Conservation (phyloP, 2,888 invertebrate species). For the Tricholauxania praeusta region DNA sequence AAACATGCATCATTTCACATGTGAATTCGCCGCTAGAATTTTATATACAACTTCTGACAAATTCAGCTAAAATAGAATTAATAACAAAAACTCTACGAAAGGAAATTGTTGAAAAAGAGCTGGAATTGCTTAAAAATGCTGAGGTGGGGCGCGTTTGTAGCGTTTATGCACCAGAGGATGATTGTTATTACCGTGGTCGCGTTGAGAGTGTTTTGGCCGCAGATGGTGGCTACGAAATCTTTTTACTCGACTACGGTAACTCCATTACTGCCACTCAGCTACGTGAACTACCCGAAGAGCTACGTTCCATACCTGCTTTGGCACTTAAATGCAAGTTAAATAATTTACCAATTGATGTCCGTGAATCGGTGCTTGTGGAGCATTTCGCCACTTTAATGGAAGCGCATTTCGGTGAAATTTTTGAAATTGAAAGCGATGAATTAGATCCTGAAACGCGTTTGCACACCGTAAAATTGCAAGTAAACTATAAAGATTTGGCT, state of each 20-base stretch:
- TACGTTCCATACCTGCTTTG: slow-evolving; percentile 67
- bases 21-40: slow-evolving; percentile 78
- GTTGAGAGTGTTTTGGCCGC: slow-evolving; percentile 77
- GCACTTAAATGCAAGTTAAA: slow-evolving; percentile 58
- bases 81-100: slow-evolving; percentile 51
- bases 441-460: slow-evolving; percentile 68
- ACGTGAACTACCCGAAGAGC: slow-evolving; percentile 71
- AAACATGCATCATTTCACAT: slow-evolving; percentile 76
- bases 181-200: slow-evolving; percentile 87
- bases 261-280: slow-evolving; percentile 71
- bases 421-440: slow-evolving; percentile 73
- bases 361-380: slow-evolving; percentile 53
- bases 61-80: slow-evolving; percentile 55
- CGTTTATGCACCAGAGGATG: slow-evolving; percentile 72
- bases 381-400: slow-evolving; percentile 67
- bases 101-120: slow-evolving; percentile 50
- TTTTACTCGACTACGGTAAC: slow-evolving; percentile 79
- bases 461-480: slow-evolving; percentile 72
- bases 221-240: slow-evolving; percentile 76
- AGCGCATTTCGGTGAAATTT: slow-evolving; percentile 71
- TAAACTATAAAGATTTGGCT: slow-evolving; percentile 71
- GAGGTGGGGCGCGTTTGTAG: slow-evolving; percentile 48
- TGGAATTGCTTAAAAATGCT: slow-evolving; percentile 39
- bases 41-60: slow-evolving; percentile 76
- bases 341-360: slow-evolving; percentile 51